Evolutionary conservation across 2,797 vertebrate genomes (phyloP).

Genomic region (Sarcophilus harrisii): DNA sequence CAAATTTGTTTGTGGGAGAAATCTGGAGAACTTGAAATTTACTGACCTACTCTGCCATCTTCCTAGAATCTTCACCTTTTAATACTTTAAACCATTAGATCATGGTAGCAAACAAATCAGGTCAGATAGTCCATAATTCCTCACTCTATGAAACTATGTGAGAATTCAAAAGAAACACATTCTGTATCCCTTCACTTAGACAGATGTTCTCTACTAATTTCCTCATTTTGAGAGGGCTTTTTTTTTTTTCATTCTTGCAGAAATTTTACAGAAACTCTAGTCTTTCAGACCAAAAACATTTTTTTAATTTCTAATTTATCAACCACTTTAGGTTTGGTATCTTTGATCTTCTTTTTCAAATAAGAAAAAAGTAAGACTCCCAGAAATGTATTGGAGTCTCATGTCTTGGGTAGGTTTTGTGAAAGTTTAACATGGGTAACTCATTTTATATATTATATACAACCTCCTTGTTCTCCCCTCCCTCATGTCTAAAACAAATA

Average conservation of each 20-base stretch:
- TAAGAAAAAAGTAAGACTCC: neutral
- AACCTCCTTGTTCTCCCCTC: neutral
- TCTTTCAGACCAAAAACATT: neutral
- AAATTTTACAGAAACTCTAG: neutral
- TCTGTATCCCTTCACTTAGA: neutral
- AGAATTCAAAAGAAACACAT: too few species aligned
- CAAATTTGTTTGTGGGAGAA: too few species aligned
- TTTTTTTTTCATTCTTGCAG: neutral
- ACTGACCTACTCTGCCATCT: too few species aligned
- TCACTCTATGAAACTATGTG: neutral
- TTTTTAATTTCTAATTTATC: neutral
- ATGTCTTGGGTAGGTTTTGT: neutral
- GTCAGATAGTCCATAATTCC: neutral
- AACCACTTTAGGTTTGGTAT: neutral
- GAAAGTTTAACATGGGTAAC: neutral
- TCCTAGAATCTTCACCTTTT: too few species aligned
- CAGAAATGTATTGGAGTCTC: neutral
- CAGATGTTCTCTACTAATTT: neutral
- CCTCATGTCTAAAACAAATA: neutral
- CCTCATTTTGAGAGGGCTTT: neutral
- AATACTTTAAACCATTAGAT: too few species aligned
- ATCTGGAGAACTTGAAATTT: too few species aligned
- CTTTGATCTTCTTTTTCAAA: neutral
- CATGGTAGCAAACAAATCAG: too few species aligned
- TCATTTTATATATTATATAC: neutral